Evolutionary conservation across 2,113 vertebrate species (phyloP), one percentile per base, ranked within the genome.

Genomic region (Nesogale talazaci): DNA sequence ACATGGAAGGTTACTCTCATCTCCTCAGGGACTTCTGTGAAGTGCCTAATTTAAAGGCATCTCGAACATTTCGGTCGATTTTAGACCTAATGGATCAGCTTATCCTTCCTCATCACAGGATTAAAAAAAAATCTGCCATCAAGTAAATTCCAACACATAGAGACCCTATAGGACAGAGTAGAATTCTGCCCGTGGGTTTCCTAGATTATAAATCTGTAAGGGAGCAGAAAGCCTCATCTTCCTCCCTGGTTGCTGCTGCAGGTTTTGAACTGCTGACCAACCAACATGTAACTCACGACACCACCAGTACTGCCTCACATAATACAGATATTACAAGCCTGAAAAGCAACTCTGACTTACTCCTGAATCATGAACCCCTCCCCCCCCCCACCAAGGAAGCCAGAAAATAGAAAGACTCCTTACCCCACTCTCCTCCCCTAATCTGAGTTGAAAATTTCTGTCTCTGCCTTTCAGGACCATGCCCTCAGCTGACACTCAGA

Each of bases 21-120:
- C 78, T 94, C 92, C 91, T 97, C 95, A 63, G 96, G 80, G 92
- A 90, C 97, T 90, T 92, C 97, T 95, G 89, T 91, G 96, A 72
- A 96, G 96, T 95, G 96, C 95, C 92, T 96, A 27, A 27, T 97
- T 97, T 84, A 91, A 96, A 97, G 92, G 95, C 95, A 95, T 95
- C 94, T 83, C 75, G 90, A 95, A 65, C 89, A 92, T 92, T 81
- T 87, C 95, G 93, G 92, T 94, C 95, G 97, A 96, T 98, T 97
- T 97, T 96, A 96, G 94, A 97, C 85, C 94, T 97, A 97, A 97
- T 97, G n/a, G 72, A 98, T 96, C 90, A 82, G 82, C 75, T 52
- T 20, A 95, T 96, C 95, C 92, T 96, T 96, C 78, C 91, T 95
- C 75, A 70, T 61, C 22, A 52, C 46, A 52, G 46, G 46, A 52